Evolutionary conservation across 2,113 vertebrate species (phyloP), one percentile per base, ranked within the genome.

Genomic region (Orientallactaga bullata): DNA sequence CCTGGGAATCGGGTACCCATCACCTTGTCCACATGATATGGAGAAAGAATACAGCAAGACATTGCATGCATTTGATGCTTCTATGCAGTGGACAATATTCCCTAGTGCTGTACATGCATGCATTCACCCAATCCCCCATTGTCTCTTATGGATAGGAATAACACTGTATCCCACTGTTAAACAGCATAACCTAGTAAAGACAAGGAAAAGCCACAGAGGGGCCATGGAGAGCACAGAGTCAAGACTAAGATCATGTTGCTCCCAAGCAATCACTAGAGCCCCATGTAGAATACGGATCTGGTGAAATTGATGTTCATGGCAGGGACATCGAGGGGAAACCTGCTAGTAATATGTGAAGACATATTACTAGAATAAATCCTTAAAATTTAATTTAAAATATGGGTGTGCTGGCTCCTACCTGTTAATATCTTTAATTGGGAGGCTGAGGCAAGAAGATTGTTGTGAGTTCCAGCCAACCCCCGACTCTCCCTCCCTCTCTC

Each of bases 311-410:
- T 0, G 1, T 24, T 30, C 13, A 81, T 83, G 21, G 9, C 26
- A 24, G 32, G 13, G 6, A 21, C 32, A 42, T 26, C 15, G n/a
- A n/a, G 12, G 35, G 63, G 26, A 6, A 51, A 7, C 11, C 15
- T 13, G 2, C 1, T 20, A 11, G 7, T n/a, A 7, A 5, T n/a
- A 4, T 42, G 7, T 23, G 42, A 13, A 10, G 42, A 71, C 4
- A 39, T 0, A 4, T 9, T n/a, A n/a, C n/a, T n/a, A n/a, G n/a
- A 84, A 37, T 26, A 69, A 58, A 58, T 55, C n/a, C 61, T 42
- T 21, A 84, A 94, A 90, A 63, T 65, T 18, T 20, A 3, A 23
- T 18, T 7, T 65, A 5, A 65, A 24, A 65, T 7, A 7, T 65
- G 23, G 63, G 63, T 24, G 23, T 65, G 20, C 18, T 65, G 63